Evolutionary conservation across 2,797 vertebrate species (phyloP).

Genomic region (Antennarius maculatus): DNA sequence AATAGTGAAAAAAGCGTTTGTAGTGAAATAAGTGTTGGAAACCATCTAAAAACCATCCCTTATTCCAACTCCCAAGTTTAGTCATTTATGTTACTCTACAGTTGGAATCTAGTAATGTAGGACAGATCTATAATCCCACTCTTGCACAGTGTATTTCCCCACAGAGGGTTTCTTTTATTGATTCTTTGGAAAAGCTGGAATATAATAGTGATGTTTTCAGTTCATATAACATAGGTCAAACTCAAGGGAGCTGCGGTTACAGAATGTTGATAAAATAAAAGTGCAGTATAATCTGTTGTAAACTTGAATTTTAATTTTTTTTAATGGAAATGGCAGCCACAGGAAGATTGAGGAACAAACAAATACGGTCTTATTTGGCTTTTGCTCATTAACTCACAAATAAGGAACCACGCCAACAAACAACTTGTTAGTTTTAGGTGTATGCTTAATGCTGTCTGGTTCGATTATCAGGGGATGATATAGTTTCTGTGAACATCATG

Average conservation of each 20-base stretch:
- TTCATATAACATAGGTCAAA: not conserved
- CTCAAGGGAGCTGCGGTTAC: not conserved
- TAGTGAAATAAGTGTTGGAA: not conserved
- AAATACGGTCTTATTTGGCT: not conserved
- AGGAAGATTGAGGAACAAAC: not conserved
- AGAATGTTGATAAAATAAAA: conserved; percentile 5
- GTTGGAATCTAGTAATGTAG: conserved; percentile 2
- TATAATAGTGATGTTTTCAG: conserved; percentile 7
- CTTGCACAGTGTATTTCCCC: conserved; percentile 13
- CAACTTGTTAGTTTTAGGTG: not conserved
- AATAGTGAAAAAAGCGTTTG: not conserved
- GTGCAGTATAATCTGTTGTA: not conserved
- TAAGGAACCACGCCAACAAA: not conserved
- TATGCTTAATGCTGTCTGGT: not conserved
- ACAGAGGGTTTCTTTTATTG: not conserved
- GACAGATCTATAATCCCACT: not conserved
- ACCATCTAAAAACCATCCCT: not conserved
- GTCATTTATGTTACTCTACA: not conserved
- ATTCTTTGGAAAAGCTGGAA: conserved; percentile 6
- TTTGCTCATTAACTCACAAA: not conserved
- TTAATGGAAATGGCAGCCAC: not conserved
- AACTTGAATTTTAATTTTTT: not conserved
- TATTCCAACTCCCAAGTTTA: not conserved
- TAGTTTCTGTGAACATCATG: not conserved
- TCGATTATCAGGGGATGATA: no score